Evolutionary conservation across 2,113 vertebrate genomes (phyloP).

Genomic region (Oceanodroma tethys): DNA sequence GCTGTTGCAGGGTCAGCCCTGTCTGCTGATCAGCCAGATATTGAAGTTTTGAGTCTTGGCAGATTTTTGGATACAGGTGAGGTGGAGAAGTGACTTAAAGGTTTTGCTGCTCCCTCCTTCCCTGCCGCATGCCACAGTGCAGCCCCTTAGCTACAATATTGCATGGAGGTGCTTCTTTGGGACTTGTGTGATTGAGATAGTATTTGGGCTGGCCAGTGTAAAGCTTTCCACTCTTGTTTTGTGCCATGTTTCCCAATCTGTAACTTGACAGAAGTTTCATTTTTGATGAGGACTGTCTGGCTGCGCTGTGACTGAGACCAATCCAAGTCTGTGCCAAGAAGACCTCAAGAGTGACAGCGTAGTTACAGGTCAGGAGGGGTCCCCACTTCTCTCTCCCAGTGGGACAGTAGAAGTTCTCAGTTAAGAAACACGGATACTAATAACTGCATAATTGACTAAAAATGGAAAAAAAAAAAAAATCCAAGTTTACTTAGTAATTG

Average conservation of each 20-base stretch:
- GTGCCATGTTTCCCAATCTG: background rate
- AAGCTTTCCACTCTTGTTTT: background rate
- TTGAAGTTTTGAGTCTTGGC: background rate
- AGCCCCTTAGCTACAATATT: background rate
- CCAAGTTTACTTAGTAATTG: background rate
- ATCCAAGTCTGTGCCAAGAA: background rate
- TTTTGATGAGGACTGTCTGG: background rate
- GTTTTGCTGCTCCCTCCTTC: background rate
- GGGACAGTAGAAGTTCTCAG: background rate
- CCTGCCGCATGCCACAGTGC: background rate
- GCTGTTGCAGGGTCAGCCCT: background rate
- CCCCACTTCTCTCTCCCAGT: background rate
- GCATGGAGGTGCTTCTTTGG: background rate
- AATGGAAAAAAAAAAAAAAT: background rate
- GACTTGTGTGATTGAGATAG: background rate
- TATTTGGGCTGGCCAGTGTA: background rate
- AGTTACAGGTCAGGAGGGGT: background rate
- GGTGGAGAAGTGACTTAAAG: background rate
- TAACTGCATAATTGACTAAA: background rate
- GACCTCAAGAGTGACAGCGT: background rate
- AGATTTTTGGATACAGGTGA: background rate
- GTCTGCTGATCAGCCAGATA: background rate
- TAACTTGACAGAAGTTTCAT: background rate
- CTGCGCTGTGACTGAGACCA: background rate
- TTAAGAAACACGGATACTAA: background rate